A percentile compares a stretch with the other conserved stretches of the same genome.
Evolutionary conservation across 2,888 invertebrate species (phyloP).

Genomic region (Protophormia terraenovae): DNA sequence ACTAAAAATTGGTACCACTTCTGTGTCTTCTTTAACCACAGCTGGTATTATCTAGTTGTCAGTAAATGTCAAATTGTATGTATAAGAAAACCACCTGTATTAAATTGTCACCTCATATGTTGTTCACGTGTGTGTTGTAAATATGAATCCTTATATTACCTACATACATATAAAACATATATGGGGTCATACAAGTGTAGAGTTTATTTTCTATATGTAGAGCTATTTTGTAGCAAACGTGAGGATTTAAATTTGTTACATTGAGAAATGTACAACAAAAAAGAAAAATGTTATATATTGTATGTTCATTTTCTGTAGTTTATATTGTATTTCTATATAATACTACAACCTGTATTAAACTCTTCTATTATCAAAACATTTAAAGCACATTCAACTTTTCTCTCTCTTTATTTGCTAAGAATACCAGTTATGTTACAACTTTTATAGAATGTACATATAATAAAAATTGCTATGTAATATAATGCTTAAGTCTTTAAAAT

Average conservation of each 20-base stretch:
- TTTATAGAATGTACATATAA: background rate
- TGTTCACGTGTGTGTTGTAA: background rate
- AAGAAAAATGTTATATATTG: background rate
- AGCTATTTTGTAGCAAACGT: background rate
- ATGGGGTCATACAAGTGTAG: no score
- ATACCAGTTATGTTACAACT: background rate
- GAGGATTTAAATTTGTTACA: background rate
- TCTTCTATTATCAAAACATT: background rate
- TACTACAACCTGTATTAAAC: background rate
- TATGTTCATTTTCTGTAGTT: background rate
- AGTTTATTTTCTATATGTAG: background rate
- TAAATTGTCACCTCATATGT: background rate
- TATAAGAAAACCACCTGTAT: background rate
- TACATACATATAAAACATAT: background rate
- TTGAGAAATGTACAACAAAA: background rate
- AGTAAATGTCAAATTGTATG: background rate
- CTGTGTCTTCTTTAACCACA: background rate
- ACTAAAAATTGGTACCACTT: background rate
- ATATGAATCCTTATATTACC: background rate
- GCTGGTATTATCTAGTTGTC: background rate
- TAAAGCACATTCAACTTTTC: background rate
- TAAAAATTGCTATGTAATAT: background rate
- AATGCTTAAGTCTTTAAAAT: background rate
- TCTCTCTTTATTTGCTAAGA: background rate
- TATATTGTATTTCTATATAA: background rate